Conservation (phyloP, 1,140 invertebrate genomes). For the Penaeus indicus region DNA sequence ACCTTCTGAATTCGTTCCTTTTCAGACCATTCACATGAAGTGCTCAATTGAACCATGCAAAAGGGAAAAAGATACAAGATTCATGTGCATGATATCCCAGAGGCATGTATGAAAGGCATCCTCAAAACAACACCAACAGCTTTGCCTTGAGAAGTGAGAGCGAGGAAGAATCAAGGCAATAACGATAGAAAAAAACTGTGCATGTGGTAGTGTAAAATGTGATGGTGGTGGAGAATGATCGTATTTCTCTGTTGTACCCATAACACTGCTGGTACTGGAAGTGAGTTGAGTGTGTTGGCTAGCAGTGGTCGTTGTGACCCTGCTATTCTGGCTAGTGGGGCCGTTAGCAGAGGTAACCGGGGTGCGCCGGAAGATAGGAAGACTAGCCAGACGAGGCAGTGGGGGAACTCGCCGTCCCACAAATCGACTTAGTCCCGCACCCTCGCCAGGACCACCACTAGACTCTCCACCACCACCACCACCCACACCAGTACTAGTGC, state of each 20-base stretch:
- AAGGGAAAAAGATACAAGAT: no score
- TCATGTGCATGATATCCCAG: no score
- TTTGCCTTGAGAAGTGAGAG: background rate
- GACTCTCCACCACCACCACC: slow-evolving; percentile 21
- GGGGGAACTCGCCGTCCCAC: slow-evolving; percentile 12
- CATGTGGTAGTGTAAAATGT: slow-evolving; percentile 24
- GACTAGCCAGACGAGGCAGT: slow-evolving; percentile 20
- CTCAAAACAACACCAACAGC: no score
- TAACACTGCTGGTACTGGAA: slow-evolving; percentile 21
- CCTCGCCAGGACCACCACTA: background rate
- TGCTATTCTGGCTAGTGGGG: background rate
- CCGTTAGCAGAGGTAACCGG: slow-evolving; percentile 5
- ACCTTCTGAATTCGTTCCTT: no score
- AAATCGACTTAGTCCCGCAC: slow-evolving; percentile 39
- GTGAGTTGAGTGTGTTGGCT: no score
- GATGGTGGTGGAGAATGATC: slow-evolving; percentile 26
- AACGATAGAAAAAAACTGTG: slow-evolving; percentile 1
- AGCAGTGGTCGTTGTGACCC: no score
- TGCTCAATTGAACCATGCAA: no score
- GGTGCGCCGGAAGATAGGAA: slow-evolving; percentile 14
- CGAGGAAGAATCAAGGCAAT: slow-evolving; percentile 7
- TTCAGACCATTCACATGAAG: no score
- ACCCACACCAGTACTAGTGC: slow-evolving; percentile 17
- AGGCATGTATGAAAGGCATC: no score
- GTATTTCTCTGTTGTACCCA: slow-evolving; percentile 15